Evolutionary conservation across 2,888 invertebrate genomes (phyloP).

Genomic region (Erebia epiphron): DNA sequence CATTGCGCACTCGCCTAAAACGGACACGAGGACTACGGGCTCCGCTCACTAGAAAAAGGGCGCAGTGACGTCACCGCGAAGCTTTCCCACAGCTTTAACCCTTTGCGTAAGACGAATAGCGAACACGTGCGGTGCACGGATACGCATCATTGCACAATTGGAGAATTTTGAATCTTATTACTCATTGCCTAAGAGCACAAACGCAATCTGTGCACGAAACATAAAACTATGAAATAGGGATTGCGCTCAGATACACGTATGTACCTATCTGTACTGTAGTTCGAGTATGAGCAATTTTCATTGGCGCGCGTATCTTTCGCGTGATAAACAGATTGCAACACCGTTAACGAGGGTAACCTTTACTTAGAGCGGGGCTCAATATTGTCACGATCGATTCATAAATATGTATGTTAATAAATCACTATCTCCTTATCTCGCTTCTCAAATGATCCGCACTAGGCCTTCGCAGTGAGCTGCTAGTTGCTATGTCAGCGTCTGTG

Average conservation of each 20-base stretch:
- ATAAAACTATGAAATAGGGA: conserved; percentile 25
- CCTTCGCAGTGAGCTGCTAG: conserved; percentile 28
- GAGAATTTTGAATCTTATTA: conserved; percentile 15
- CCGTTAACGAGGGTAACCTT: conserved; percentile 79
- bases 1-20: conserved; percentile 79
- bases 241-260: conserved; percentile 7
- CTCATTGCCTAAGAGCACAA: conserved; percentile 11
- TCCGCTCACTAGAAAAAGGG: conserved; percentile 62
- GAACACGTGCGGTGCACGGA: conserved; percentile 8
- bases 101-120: neutral
- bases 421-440: conserved; percentile 62
- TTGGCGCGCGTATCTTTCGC: conserved; percentile 54
- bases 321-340: conserved; percentile 69
- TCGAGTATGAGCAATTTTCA: conserved; percentile 31
- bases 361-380: conserved; percentile 70
- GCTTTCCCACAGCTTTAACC: conserved; percentile 9
- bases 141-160: conserved; percentile 19
- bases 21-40: conserved; percentile 80
- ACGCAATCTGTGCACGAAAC: conserved; percentile 17
- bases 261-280: conserved; percentile 6
- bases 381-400: conserved; percentile 75
- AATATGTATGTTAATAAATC: conserved; percentile 66
- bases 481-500: conserved; percentile 23
- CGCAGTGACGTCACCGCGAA: conserved; percentile 33
- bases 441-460: conserved; percentile 54